Evolutionary conservation across 92 coral and sea anemone species (phyloP), one percentile per base, ranked within the genome.

Genomic region (Meandrina meandrites): DNA sequence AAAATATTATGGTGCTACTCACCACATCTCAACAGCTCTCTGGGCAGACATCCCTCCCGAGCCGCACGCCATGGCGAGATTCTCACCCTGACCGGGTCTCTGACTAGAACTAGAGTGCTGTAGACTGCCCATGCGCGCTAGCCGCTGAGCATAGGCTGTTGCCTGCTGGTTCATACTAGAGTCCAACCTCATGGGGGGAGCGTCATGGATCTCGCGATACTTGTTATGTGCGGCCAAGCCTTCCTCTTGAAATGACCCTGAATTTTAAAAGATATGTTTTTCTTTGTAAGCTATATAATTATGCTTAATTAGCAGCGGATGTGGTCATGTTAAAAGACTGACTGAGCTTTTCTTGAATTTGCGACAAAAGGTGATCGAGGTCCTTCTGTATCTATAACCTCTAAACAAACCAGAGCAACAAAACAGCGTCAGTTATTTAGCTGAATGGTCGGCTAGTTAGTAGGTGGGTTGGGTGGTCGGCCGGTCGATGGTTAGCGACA

Each of bases 21-120:
- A 92, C 95, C 95, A 92, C 89, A 86, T 70, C 71, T 79, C 80
- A 5, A 54, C 72, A 72, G 89, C 80, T 53, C 35, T 18, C 70
- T 79, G 24, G 9, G 80, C 89, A 8, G 86, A 79, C 14, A 79
- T 53, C 21, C 79, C 78, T 22, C 67, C 48, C 0, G 14, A 32
- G 21, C 90, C 83, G 60, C 95, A 92, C 28, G 88, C 81, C 97
- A 90, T 94, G 22, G 92, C 91, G 8, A 94, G 90, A 53, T 94
- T 94, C 84, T 94, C 95, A 34, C 97, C 97, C 86, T 94, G 97
- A 4, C 94, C 93, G 5, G 97, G 97, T 32, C 97, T 88, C 84
- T 94, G 86, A 71, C 88, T 79, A 28, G 94, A 90, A 51, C 90
- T 88, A 8, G 97, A 94, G 70, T 92, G 97, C 77, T 88, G 84